These are phyloP conservation scores for Macropus fuliginosus DNA, from an alignment of 2,797 vertebrate species.

Conservation along the genomic window DNA sequence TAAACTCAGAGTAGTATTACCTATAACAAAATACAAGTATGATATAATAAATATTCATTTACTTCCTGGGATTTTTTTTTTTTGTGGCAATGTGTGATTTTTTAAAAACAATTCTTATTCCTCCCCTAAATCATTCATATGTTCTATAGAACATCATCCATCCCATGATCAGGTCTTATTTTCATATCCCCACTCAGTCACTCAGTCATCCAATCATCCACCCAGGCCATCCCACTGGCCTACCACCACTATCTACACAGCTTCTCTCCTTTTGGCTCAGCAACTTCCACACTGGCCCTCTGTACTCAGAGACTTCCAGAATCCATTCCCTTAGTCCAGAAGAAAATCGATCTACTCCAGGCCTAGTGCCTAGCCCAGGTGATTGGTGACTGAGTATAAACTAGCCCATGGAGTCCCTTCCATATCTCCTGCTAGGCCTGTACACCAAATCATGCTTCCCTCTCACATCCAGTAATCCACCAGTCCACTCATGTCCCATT, in stretches of 20 bases:
- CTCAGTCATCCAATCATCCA: neutral
- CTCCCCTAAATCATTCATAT: neutral
- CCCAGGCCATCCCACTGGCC: neutral
- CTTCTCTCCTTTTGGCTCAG: neutral
- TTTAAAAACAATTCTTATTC: neutral
- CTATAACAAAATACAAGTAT: neutral
- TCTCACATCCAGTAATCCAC: neutral
- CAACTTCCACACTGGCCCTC: no score
- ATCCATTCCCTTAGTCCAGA: neutral
- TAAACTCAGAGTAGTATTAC: slow-evolving; percentile 12
- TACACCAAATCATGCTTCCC: neutral
- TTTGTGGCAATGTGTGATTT: neutral
- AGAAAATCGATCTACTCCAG: neutral
- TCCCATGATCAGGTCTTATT: neutral
- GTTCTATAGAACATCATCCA: neutral
- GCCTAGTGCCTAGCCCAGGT: neutral
- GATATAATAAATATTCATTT: neutral
- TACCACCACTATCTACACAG: no score
- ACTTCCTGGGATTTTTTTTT: neutral
- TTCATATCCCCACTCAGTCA: neutral
- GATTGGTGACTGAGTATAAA: neutral
- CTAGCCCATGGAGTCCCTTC: neutral
- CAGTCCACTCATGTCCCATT: no score
- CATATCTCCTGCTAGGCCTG: neutral
- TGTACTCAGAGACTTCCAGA: neutral